Evolutionary conservation across 2,113 vertebrate genomes (phyloP).

Genomic region (Galbula dea): DNA sequence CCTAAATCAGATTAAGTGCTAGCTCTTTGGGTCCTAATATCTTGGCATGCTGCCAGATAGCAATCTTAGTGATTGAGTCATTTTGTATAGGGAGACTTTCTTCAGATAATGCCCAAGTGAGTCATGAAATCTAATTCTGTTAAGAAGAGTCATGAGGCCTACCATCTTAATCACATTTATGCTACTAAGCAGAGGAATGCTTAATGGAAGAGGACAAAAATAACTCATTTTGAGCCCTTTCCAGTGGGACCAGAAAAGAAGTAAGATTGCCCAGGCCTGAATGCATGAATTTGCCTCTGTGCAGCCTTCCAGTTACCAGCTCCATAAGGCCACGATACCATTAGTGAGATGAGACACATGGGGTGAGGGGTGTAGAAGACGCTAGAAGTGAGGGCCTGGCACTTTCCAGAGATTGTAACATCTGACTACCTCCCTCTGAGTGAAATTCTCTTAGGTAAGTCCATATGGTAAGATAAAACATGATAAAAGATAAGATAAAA

Average conservation of each 20-base stretch:
- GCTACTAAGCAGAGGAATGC: slow-evolving; percentile 57
- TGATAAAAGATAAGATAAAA: too few species aligned
- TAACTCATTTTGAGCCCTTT: slow-evolving; percentile 34
- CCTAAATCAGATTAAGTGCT: slow-evolving; percentile 79
- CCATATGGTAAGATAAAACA: neutral
- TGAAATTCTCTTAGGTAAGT: slow-evolving; percentile 14
- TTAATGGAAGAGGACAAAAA: slow-evolving; percentile 67
- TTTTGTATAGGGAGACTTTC: slow-evolving; percentile 68
- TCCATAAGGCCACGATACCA: neutral
- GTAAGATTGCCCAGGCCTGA: neutral
- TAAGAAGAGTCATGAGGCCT: slow-evolving; percentile 75
- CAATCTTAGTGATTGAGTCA: slow-evolving; percentile 81
- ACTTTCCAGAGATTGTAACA: neutral
- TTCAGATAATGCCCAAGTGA: slow-evolving; percentile 77
- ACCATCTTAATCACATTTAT: slow-evolving; percentile 78
- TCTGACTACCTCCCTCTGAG: neutral
- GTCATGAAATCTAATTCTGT: slow-evolving; percentile 79
- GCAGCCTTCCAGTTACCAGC: neutral
- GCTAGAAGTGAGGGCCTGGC: neutral
- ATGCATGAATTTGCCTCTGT: neutral
- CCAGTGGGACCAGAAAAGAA: slow-evolving; percentile 24
- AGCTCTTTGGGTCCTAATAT: slow-evolving; percentile 63
- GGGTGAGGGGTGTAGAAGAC: neutral
- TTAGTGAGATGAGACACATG: slow-evolving; percentile 16
- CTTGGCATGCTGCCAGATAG: slow-evolving; percentile 74